Evolutionary conservation across 2,888 invertebrate genomes (phyloP).

Genomic region (Smittia sp.): DNA sequence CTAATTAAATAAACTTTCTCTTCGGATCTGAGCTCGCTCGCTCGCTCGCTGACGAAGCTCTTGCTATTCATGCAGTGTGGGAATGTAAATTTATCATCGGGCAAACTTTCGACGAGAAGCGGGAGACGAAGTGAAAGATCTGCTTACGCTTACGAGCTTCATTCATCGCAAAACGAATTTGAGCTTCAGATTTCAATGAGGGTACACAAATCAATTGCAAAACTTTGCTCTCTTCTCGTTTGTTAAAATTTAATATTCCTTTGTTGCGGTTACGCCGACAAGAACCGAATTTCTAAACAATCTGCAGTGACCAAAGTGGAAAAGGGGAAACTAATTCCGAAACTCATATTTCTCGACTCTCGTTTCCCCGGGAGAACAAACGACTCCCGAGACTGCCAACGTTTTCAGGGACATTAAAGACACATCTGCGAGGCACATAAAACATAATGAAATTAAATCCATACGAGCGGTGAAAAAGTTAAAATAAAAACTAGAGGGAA

Average conservation of each 20-base stretch:
- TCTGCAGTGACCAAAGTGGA: background rate
- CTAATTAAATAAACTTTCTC: slow-evolving; percentile 41
- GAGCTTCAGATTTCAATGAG: slow-evolving; percentile 1
- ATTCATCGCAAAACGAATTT: background rate
- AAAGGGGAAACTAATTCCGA: background rate
- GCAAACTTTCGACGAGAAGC: background rate
- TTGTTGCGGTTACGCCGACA: slow-evolving; percentile 6
- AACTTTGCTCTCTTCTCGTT: background rate
- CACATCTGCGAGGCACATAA: slow-evolving; percentile 40
- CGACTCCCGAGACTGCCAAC: background rate
- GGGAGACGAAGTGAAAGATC: background rate
- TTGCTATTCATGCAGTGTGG: no score
- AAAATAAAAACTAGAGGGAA: background rate
- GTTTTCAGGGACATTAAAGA: slow-evolving; percentile 20
- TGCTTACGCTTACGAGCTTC: background rate
- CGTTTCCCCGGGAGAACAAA: background rate
- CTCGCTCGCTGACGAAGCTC: no score
- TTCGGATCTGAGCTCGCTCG: no score
- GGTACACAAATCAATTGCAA: slow-evolving; percentile 8
- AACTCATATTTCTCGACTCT: slow-evolving; percentile 3
- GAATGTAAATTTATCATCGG: background rate
- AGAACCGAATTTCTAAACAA: slow-evolving; percentile 4
- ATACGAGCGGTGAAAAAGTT: slow-evolving; percentile 25
- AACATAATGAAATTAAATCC: slow-evolving; percentile 37
- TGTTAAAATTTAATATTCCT: slow-evolving; percentile 1